Conservation (phyloP, 2,888 invertebrate species). For the Standfussiana lucernea region DNA sequence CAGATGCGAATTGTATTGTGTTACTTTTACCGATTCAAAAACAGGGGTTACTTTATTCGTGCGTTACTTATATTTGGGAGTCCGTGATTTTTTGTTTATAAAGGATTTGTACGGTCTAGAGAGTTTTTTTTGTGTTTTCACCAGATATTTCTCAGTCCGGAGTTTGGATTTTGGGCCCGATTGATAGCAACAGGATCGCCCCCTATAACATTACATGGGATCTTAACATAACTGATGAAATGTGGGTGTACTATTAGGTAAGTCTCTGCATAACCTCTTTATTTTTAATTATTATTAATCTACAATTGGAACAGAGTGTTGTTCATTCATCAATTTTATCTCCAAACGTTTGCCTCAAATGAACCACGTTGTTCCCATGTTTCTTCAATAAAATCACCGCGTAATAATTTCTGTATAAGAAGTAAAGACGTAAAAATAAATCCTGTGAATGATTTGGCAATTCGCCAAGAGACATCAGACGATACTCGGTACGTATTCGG, state of each 20-base stretch:
- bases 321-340: conserved; percentile 12
- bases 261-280: not conserved
- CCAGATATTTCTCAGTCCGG: not conserved
- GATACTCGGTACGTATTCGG: conserved; percentile 55
- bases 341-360: conserved; percentile 12
- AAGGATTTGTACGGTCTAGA: not conserved
- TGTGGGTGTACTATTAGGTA: not conserved
- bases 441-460: conserved; percentile 65
- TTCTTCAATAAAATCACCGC: conserved; percentile 20
- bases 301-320: not conserved
- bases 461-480: conserved; percentile 62
- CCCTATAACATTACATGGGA: not conserved
- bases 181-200: not conserved
- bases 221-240: not conserved
- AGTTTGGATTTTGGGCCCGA: not conserved
- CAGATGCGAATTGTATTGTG: not conserved
- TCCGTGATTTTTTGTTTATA: not conserved
- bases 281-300: not conserved
- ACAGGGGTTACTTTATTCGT: not conserved
- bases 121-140: not conserved
- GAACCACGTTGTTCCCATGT: conserved; percentile 13
- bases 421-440: conserved; percentile 62
- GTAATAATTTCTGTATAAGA: conserved; percentile 53
- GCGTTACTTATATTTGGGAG: not conserved
- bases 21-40: not conserved